phyloP scores from a whole-genome alignment of 2,888 invertebrate genomes.

The Octonoba sinensis region DNA sequence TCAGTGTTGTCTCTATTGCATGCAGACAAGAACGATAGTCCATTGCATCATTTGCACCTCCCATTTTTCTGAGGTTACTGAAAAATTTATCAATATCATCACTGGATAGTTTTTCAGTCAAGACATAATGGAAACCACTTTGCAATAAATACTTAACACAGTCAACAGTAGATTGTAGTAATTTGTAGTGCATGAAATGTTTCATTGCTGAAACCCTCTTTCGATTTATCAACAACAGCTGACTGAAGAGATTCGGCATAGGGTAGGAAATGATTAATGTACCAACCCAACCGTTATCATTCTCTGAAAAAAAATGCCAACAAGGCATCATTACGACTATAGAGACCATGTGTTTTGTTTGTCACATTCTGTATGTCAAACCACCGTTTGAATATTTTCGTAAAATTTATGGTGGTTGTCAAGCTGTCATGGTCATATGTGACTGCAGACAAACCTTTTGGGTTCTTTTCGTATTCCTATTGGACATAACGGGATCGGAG shows the following conservation, averaged over 20 bases:
- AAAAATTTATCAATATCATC: conserved; percentile 2
- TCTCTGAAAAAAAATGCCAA: not conserved
- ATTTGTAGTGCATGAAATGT: not conserved
- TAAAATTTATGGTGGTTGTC: not conserved
- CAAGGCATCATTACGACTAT: no score
- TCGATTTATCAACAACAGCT: not conserved
- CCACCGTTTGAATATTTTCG: not conserved
- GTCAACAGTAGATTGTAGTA: not conserved
- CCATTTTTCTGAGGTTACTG: not conserved
- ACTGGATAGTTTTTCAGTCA: conserved; percentile 2
- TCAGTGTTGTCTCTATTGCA: conserved; percentile 1
- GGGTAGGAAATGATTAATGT: not conserved
- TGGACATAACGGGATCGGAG: no score
- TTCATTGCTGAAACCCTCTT: conserved; percentile 2
- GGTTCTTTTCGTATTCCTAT: no score
- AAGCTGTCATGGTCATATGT: not conserved
- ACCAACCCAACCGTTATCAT: conserved; percentile 1
- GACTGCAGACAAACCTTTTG: not conserved
- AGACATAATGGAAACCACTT: conserved; percentile 1
- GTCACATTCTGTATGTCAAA: no score
- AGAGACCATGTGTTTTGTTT: no score
- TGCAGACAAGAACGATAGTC: not conserved
- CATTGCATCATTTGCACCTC: conserved; percentile 7
- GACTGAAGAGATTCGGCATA: conserved; percentile 3
- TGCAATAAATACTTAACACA: not conserved